These are phyloP conservation scores for Enoplosus armatus DNA, from an alignment of 2,797 vertebrate genomes.

Conservation along the genomic window DNA sequence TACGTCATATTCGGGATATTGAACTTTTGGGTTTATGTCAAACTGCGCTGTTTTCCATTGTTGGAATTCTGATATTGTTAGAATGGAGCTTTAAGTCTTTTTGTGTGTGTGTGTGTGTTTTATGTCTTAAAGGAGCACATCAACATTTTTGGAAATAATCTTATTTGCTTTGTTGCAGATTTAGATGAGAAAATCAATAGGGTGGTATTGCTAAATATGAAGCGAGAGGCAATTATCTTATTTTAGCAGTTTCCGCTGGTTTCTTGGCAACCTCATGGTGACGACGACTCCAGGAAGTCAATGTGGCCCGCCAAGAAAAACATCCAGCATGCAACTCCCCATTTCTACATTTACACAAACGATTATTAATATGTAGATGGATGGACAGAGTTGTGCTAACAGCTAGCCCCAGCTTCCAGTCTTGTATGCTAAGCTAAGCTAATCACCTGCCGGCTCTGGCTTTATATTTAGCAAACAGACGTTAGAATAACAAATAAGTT, in stretches of 20 bases:
- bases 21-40: slow-evolving; percentile 4
- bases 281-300: background rate
- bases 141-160: slow-evolving; percentile 13
- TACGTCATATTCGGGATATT: background rate
- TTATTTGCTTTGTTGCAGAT: background rate
- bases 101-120: background rate
- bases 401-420: background rate
- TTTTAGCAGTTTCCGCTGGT: background rate
- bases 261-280: background rate
- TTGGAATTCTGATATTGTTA: background rate
- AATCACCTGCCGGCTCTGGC: background rate
- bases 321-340: background rate
- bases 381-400: background rate
- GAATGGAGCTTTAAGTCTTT: slow-evolving; percentile 9
- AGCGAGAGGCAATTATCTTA: background rate
- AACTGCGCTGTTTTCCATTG: slow-evolving; percentile 20
- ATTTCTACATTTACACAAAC: background rate
- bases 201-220: background rate
- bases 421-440: slow-evolving; percentile 6
- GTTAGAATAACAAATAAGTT: background rate
- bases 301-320: too few species aligned
- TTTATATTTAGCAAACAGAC: background rate
- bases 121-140: slow-evolving; percentile 27
- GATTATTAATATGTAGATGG: background rate
- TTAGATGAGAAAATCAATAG: background rate